A percentile compares a stretch with the other conserved stretches of the same genome.
These are phyloP conservation scores for Drosophila nannoptera DNA, from an alignment of 1,140 invertebrate genomes.

Conservation along the genomic window DNA sequence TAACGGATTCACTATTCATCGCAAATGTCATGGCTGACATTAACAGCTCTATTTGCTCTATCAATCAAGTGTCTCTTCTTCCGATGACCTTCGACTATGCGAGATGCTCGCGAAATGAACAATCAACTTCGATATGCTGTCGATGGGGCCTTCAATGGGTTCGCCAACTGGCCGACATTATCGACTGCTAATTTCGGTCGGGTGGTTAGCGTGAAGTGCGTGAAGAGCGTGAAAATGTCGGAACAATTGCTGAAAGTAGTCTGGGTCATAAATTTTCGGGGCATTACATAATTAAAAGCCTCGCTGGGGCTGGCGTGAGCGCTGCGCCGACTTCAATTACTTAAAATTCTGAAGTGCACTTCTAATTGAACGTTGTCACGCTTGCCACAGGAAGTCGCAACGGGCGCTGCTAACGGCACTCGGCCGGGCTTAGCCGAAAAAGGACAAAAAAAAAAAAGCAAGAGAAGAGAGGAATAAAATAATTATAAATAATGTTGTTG, in stretches of 20 bases:
- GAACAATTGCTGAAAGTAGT: conserved; percentile 41
- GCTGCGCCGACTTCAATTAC: conserved; percentile 62
- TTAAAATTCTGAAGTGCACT: conserved; percentile 73
- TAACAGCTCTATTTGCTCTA: not conserved
- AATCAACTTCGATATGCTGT: not conserved
- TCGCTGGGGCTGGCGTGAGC: conserved; percentile 43
- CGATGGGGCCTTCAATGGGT: not conserved
- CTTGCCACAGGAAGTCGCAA: conserved; percentile 61
- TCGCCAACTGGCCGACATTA: conserved; percentile 17
- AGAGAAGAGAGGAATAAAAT: not conserved
- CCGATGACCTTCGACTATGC: too few relatives aligned
- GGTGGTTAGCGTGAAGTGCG: conserved; percentile 46
- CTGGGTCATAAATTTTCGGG: conserved; percentile 58
- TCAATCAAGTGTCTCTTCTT: not conserved
- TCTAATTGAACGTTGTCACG: conserved; percentile 76
- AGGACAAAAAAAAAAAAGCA: conserved; percentile 27
- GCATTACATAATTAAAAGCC: conserved; percentile 71
- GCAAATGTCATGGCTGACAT: not conserved
- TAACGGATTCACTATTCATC: conserved; percentile 10
- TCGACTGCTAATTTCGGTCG: conserved; percentile 20
- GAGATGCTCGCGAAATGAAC: too few relatives aligned
- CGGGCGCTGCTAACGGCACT: conserved; percentile 55
- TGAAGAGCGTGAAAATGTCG: conserved; percentile 70
- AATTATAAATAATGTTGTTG: conserved; percentile 17
- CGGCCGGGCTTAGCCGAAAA: conserved; percentile 4